phyloP scores from a whole-genome alignment of 2,113 vertebrate genomes.

The Lagenorhynchus albirostris region DNA sequence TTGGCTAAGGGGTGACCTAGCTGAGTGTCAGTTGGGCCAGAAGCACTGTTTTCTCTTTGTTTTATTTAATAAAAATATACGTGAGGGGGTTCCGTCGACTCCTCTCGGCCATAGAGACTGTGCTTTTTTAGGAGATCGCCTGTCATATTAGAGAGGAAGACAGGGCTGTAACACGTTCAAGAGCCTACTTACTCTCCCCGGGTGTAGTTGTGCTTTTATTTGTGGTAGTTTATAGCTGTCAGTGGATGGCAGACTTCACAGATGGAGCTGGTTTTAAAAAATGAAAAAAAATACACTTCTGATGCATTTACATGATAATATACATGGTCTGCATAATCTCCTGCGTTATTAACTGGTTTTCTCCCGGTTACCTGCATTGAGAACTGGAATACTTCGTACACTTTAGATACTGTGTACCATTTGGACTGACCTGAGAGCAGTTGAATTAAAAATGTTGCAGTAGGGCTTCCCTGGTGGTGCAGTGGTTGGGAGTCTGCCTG shows the following conservation, averaged over 20 bases:
- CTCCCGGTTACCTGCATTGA: background rate
- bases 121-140: background rate
- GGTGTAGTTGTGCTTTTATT: background rate
- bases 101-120: background rate
- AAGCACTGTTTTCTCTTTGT: background rate
- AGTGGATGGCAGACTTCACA: background rate
- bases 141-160: background rate
- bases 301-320: background rate
- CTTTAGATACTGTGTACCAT: fast-evolving
- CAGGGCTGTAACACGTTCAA: background rate
- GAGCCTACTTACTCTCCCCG: background rate
- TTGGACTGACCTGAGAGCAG: background rate
- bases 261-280: background rate
- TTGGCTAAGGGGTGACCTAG: background rate
- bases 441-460: background rate
- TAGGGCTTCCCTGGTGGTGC: too few relatives aligned
- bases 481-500: too few relatives aligned
- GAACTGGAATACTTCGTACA: background rate
- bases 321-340: background rate
- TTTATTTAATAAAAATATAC: background rate
- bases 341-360: background rate
- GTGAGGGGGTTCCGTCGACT: background rate
- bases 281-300: background rate
- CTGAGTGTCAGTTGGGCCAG: background rate
- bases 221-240: background rate